Evolutionary conservation across 1,140 invertebrate genomes (phyloP).

Genomic region (Phymastichus coffea): DNA sequence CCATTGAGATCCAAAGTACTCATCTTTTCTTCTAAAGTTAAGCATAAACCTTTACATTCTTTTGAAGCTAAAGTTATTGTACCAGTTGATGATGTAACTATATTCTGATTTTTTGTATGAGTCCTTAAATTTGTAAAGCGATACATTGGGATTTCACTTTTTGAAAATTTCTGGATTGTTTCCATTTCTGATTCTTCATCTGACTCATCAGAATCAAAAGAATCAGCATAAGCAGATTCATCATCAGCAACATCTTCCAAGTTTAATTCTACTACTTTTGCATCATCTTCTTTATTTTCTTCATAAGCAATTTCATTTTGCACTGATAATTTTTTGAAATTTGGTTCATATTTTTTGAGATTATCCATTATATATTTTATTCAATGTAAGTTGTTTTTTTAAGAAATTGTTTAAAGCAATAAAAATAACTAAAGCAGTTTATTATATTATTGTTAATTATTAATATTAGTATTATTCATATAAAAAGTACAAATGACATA

Average conservation of each 20-base stretch:
- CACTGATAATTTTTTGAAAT: slow-evolving; percentile 2
- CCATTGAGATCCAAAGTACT: slow-evolving; percentile 14
- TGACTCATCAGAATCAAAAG: slow-evolving; percentile 37
- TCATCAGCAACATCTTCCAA: slow-evolving; percentile 23
- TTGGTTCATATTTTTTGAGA: not conserved
- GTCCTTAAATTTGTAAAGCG: not conserved
- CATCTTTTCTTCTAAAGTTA: slow-evolving; percentile 8
- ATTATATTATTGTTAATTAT: not conserved
- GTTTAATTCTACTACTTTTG: not conserved
- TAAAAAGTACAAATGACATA: too few relatives aligned
- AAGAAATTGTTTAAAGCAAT: not conserved
- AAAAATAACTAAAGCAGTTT: not conserved
- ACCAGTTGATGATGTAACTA: not conserved
- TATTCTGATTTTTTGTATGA: not conserved
- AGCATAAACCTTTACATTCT: not conserved
- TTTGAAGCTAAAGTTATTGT: not conserved
- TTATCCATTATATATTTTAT: slow-evolving; percentile 1
- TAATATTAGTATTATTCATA: too few relatives aligned
- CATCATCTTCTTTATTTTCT: not conserved
- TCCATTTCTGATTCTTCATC: slow-evolving; percentile 37
- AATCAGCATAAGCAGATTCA: slow-evolving; percentile 41
- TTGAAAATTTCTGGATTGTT: too few relatives aligned
- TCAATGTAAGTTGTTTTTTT: too few relatives aligned
- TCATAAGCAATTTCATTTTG: slow-evolving; percentile 12
- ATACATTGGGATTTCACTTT: too few relatives aligned